Evolutionary conservation across 2,113 vertebrate species (phyloP).

Genomic region (Aphyosemion australe): DNA sequence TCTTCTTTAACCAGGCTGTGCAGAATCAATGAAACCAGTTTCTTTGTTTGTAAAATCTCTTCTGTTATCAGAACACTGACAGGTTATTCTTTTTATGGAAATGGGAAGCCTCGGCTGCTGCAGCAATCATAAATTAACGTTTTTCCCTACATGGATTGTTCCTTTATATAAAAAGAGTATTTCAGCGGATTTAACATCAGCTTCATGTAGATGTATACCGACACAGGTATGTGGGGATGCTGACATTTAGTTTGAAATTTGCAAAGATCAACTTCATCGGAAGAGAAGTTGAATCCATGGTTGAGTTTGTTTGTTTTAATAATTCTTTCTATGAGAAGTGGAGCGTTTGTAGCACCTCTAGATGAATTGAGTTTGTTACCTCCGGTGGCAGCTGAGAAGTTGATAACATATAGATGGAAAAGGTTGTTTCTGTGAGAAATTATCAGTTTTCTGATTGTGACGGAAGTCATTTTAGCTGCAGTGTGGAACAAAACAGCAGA

Average conservation of each 20-base stretch:
- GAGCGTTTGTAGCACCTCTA: not conserved
- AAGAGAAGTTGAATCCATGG: not conserved
- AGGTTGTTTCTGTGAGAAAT: not conserved
- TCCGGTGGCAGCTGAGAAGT: not conserved
- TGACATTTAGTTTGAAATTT: too few species aligned
- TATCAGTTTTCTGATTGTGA: constrained; percentile 8
- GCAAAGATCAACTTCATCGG: too few species aligned
- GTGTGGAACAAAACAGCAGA: not conserved
- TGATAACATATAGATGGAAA: not conserved
- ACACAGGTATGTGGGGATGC: too few species aligned
- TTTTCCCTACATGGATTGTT: too few species aligned
- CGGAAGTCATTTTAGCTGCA: not conserved
- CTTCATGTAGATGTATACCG: too few species aligned
- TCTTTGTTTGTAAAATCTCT: constrained; percentile 18
- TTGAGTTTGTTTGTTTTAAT: not conserved
- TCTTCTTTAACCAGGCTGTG: not conserved
- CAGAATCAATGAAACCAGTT: constrained; percentile 1
- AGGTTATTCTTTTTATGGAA: not conserved
- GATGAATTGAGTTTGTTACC: constrained; percentile 3
- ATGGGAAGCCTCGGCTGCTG: too few species aligned
- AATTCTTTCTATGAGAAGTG: not conserved
- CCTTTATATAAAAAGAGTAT: too few species aligned
- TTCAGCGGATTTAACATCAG: too few species aligned
- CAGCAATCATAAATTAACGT: too few species aligned
- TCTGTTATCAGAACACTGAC: constrained; percentile 1